Base-by-base conservation (phyloP, 1,140 invertebrate genomes). In the Charaxes varanes region DNA sequence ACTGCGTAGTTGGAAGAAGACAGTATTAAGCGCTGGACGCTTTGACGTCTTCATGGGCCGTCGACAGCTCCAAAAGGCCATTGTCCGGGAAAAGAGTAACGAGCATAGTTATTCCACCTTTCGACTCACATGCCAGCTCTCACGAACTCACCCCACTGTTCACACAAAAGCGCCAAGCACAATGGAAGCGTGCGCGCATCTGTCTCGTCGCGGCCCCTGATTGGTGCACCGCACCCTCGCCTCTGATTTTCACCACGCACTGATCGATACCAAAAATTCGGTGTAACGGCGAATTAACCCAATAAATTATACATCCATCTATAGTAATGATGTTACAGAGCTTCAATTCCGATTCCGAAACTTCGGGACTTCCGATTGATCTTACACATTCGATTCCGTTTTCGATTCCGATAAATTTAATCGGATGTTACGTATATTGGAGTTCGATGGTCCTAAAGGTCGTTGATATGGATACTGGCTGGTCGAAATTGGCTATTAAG, bases 171-270 rank as follows among this genome's bases (percentile, higher is more conserved):
- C 31, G 34, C 22, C 38, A 47, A 60, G 31, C 38, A 79, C 74
- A 79, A 79, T 72, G 30, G 59, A 30, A 40, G 51, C 57, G 67
- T 56, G 52, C 53, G 64, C 71, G 73, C 77, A 81, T 81, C 77
- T 81, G 77, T 63, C 72, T 38, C 34, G 11, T 22, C 10, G 48
- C 12, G 27, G 37, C 12, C 18, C 42, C 53, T 53, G 70, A 81
- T 81, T 81, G 77, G 77, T 55, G 55, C 24, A 27, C 34, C 28
- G 28, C 53, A 46, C 61, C 62, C 67, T 66, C 60, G 44, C 43
- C 61, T 56, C 58, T 64, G 73, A 78, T 81, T 78, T 74, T 40
- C 59, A 66, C 55, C 38, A 52, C 50, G 36, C 41, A 64, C 53
- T 56, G 44, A 78, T 78, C 70, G 59, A 74, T 74, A 67, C 51